Percentiles rank a stretch among this genome's conserved stretches.
Conservation (phyloP, 2,888 invertebrate species). For the Flexamia atlantica region DNA sequence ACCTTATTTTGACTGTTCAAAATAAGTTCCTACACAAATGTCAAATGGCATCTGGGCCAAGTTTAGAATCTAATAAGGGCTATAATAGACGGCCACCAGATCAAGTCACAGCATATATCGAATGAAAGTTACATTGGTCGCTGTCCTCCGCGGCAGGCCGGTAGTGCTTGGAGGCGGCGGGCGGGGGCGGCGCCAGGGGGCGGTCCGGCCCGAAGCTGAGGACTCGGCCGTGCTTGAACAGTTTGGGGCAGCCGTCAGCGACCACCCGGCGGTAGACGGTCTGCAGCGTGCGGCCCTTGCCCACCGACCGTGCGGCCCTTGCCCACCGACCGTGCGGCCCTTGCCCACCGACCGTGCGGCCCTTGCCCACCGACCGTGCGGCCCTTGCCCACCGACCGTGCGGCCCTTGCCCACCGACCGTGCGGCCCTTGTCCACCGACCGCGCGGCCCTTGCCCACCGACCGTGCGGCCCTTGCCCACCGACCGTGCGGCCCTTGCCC, state of each 20-base stretch:
- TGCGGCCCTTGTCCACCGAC: background rate
- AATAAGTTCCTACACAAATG: too few species aligned
- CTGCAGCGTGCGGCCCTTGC: background rate
- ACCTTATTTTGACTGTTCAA: too few species aligned
- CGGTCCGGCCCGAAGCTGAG: slow-evolving; percentile 38
- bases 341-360: background rate
- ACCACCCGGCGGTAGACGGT: slow-evolving; percentile 13
- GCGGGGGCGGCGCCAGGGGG: background rate
- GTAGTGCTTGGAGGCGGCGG: slow-evolving; percentile 12
- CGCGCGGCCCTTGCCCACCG: background rate
- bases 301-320: background rate
- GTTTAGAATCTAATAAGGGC: too few species aligned
- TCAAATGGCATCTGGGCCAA: too few species aligned
- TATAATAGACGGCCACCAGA: too few species aligned
- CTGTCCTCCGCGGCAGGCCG: slow-evolving; percentile 1
- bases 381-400: background rate
- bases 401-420: too few species aligned
- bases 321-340: background rate
- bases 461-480: too few species aligned
- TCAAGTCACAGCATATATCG: too few species aligned
- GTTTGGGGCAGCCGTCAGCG: slow-evolving; percentile 11
- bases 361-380: background rate
- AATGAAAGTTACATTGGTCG: slow-evolving; percentile 43
- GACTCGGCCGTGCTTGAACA: slow-evolving; percentile 46
- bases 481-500: background rate